Evolutionary conservation across 2,888 invertebrate genomes (phyloP).

Genomic region (Balanococcus diminutus): DNA sequence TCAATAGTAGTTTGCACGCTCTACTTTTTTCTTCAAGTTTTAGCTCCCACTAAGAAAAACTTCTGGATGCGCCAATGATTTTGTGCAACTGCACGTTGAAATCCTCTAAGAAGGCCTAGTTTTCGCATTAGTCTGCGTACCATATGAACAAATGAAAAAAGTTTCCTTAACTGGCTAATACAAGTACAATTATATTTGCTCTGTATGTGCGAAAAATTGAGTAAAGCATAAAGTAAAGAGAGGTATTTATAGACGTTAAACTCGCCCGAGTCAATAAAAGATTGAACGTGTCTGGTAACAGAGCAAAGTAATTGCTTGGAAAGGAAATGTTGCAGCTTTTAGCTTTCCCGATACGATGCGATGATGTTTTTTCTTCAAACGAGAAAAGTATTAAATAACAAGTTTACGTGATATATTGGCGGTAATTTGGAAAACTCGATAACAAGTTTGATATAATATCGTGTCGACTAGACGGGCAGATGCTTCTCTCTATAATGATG

Average conservation of each 20-base stretch:
- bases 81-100: too few species aligned
- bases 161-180: not conserved
- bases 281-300: not conserved
- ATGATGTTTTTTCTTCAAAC: not conserved
- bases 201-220: not conserved
- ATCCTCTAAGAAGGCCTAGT: too few species aligned
- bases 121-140: too few species aligned
- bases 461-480: not conserved
- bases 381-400: constrained; percentile 18
- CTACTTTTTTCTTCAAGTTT: too few species aligned
- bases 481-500: not conserved
- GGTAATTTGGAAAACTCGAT: constrained; percentile 10
- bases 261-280: constrained; percentile 5
- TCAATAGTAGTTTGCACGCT: too few species aligned
- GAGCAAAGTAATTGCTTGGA: not conserved
- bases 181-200: not conserved
- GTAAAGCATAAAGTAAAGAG: not conserved
- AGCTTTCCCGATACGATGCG: not conserved
- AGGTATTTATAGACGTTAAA: not conserved
- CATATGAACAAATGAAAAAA: constrained; percentile 3
- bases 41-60: too few species aligned
- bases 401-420: constrained; percentile 16
- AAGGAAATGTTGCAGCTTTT: not conserved
- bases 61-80: too few species aligned
- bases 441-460: not conserved